A percentile compares a stretch with the other conserved stretches of the same genome.
Evolutionary conservation across 1,140 invertebrate species (phyloP).

Genomic region (Phortica variegata): DNA sequence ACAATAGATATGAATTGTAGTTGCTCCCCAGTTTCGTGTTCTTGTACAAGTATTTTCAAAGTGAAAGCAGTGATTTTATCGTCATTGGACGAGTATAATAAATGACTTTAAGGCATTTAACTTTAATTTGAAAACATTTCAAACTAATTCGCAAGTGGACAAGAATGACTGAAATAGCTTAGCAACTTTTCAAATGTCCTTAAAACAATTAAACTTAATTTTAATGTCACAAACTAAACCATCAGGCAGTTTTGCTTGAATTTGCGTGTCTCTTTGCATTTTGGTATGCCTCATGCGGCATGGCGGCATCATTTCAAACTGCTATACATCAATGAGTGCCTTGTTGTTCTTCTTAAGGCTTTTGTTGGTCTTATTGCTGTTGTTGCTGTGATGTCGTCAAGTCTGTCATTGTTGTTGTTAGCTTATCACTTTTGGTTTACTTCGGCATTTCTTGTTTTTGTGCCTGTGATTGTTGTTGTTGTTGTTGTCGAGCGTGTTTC

Average conservation of each 20-base stretch:
- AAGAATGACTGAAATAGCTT: constrained; percentile 16
- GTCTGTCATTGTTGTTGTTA: constrained; percentile 17
- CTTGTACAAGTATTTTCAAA: too few species aligned
- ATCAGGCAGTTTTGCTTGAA: constrained; percentile 44
- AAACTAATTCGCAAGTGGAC: constrained; percentile 44
- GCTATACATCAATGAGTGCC: constrained; percentile 38
- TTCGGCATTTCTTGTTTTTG: not conserved
- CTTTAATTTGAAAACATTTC: constrained; percentile 45
- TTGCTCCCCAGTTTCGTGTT: too few species aligned
- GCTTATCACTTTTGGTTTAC: not conserved
- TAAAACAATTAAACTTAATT: constrained; percentile 37
- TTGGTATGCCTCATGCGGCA: constrained; percentile 42
- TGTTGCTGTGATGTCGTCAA: constrained; percentile 31
- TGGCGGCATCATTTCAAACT: constrained; percentile 17
- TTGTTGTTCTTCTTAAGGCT: too few species aligned
- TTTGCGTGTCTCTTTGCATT: constrained; percentile 38
- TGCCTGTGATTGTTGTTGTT: constrained; percentile 9
- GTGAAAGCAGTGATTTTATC: too few species aligned
- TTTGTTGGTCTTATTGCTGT: too few species aligned
- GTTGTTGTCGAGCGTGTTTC: constrained; percentile 33
- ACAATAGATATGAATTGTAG: too few species aligned
- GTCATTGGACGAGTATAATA: too few species aligned
- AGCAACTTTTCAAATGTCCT: constrained; percentile 40
- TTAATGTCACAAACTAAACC: not conserved
- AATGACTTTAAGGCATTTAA: too few species aligned